phyloP scores from a whole-genome alignment of 1,140 invertebrate species.

The Rhagoletis pomonella region DNA sequence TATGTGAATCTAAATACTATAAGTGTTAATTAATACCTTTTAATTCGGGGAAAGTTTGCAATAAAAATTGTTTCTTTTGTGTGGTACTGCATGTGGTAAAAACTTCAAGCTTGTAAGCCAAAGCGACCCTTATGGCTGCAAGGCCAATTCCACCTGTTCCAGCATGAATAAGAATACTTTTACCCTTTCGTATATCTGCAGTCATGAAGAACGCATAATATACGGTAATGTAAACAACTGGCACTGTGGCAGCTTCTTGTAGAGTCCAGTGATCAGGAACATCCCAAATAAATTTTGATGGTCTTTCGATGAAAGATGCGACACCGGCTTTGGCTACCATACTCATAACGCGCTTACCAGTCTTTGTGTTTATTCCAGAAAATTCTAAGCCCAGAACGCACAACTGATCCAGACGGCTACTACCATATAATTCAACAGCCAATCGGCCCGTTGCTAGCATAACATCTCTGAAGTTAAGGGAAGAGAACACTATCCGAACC shows the following conservation, averaged over 20 bases:
- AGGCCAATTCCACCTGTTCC: conserved; percentile 92
- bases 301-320: conserved; percentile 79
- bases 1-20: neutral
- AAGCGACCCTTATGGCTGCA: conserved; percentile 87
- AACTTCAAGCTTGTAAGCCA: conserved; percentile 81
- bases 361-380: conserved; percentile 77
- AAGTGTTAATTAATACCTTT: conserved; percentile 72
- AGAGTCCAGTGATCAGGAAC: conserved; percentile 89
- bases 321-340: conserved; percentile 78
- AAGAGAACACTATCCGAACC: conserved; percentile 79
- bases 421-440: conserved; percentile 77
- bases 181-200: conserved; percentile 80
- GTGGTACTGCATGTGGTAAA: conserved; percentile 85
- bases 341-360: conserved; percentile 83
- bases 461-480: conserved; percentile 86
- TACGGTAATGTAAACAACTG: conserved; percentile 89
- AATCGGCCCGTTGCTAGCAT: conserved; percentile 87
- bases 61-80: conserved; percentile 86
- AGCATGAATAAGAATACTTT: conserved; percentile 89
- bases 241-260: conserved; percentile 91
- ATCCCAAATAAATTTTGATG: conserved; percentile 80
- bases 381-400: conserved; percentile 85
- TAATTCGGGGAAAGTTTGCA: conserved; percentile 81
- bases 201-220: conserved; percentile 86
- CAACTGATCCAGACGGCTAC: conserved; percentile 78